phyloP scores from a whole-genome alignment of 2,797 vertebrate genomes.

The Ataeniobius toweri region DNA sequence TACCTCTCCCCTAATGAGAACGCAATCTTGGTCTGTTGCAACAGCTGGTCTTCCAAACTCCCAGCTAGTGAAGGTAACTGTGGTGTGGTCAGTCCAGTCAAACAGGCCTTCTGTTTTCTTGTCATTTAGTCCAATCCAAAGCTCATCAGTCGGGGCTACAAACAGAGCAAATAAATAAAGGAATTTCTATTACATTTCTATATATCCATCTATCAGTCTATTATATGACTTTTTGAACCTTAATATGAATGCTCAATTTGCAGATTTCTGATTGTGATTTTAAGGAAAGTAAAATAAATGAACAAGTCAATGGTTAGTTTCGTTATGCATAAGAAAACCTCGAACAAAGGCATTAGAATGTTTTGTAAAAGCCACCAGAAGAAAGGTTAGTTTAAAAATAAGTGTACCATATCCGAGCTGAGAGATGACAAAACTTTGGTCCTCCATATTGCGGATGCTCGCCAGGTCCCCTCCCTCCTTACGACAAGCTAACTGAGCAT shows the following conservation, averaged over 20 bases:
- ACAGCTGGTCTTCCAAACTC: conserved; percentile 81
- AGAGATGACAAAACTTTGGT: conserved; percentile 88
- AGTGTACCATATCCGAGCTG: conserved; percentile 87
- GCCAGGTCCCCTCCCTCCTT: conserved; percentile 86
- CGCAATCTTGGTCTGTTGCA: conserved; percentile 82
- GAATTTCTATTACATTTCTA: neutral
- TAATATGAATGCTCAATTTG: neutral
- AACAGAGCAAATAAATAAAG: neutral
- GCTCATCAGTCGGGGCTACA: conserved; percentile 80
- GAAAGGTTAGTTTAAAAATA: neutral
- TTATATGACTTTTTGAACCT: neutral
- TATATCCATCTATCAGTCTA: neutral
- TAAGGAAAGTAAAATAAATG: neutral
- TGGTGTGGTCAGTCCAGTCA: conserved; percentile 89
- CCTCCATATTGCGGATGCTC: conserved; percentile 85
- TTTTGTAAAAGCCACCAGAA: neutral
- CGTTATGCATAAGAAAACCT: neutral
- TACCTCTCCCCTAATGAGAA: conserved; percentile 89
- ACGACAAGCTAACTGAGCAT: conserved; percentile 81
- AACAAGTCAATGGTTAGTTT: neutral
- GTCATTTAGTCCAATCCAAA: conserved; percentile 94
- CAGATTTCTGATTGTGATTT: neutral
- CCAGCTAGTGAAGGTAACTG: conserved; percentile 87
- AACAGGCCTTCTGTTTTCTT: conserved; percentile 86
- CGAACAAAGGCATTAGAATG: neutral